phyloP scores from a whole-genome alignment of 1,140 invertebrate genomes.

The Caenorhabditis brenneri region DNA sequence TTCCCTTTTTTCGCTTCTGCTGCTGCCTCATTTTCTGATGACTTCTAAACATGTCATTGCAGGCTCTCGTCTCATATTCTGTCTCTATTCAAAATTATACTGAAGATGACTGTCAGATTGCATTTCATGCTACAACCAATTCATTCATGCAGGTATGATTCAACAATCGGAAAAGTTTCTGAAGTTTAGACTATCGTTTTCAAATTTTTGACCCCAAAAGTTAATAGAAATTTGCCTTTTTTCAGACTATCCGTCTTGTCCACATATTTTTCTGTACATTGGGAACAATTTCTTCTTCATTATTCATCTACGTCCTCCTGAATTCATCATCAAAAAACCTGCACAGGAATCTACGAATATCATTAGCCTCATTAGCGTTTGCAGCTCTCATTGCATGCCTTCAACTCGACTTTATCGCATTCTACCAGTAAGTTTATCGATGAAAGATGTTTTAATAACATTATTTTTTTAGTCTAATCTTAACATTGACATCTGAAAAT shows the following conservation, averaged over 20 bases:
- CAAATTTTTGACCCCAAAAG: too few relatives aligned
- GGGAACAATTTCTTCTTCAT: slow-evolving; percentile 34
- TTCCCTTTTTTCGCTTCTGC: too few relatives aligned
- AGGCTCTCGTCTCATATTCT: slow-evolving; percentile 32
- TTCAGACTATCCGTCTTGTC: slow-evolving; percentile 46
- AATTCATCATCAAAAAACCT: slow-evolving; percentile 26
- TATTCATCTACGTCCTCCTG: slow-evolving; percentile 45
- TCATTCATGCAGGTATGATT: slow-evolving; percentile 35
- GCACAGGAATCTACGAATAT: slow-evolving; percentile 47
- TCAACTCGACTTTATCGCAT: slow-evolving; percentile 42
- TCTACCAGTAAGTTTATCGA: slow-evolving; percentile 25
- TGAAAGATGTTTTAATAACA: background rate
- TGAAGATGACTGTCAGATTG: slow-evolving; percentile 37
- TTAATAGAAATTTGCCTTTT: too few relatives aligned
- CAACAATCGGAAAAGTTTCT: too few relatives aligned
- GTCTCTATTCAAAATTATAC: slow-evolving; percentile 47
- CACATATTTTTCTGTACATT: slow-evolving; percentile 42
- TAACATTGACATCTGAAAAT: background rate
- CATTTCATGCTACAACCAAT: slow-evolving; percentile 32
- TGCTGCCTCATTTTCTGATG: too few relatives aligned
- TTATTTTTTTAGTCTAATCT: background rate
- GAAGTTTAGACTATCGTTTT: too few relatives aligned
- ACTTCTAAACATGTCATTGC: background rate
- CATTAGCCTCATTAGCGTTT: slow-evolving; percentile 28
- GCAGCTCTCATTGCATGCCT: slow-evolving; percentile 45